Evolutionary conservation across 2,888 invertebrate genomes (phyloP).

Genomic region (Adineta ricciae): DNA sequence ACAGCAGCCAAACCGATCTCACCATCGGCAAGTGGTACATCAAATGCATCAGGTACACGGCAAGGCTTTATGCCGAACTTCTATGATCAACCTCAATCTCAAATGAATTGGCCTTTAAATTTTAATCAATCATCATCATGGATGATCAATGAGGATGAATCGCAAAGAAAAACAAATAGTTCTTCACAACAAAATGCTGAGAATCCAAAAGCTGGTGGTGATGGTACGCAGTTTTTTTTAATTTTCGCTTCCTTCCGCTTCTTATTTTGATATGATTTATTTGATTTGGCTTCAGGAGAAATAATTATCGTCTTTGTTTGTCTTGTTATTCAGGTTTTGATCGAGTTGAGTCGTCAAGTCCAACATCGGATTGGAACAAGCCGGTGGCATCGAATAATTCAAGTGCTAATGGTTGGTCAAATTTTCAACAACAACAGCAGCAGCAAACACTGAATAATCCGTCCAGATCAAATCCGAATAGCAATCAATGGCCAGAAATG

Average conservation of each 20-base stretch:
- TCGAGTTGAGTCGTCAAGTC: background rate
- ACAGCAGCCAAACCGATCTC: background rate
- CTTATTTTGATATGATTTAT: background rate
- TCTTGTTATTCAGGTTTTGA: background rate
- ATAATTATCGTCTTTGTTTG: background rate
- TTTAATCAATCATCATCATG: background rate
- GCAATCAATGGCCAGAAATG: conserved; percentile 18
- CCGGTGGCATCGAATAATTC: background rate
- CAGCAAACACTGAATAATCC: background rate
- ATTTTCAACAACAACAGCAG: background rate
- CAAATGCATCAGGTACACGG: background rate
- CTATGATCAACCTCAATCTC: conserved; percentile 14
- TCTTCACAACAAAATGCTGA: background rate
- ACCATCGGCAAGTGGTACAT: background rate
- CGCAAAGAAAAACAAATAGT: background rate
- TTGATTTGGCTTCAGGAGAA: background rate
- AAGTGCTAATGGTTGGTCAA: conserved; percentile 4
- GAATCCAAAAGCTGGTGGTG: background rate
- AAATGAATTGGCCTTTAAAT: conserved; percentile 16
- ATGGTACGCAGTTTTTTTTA: background rate
- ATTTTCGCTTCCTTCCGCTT: background rate
- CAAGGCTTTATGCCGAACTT: background rate
- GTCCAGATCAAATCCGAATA: conserved; percentile 9
- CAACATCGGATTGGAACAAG: background rate
- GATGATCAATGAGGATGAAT: background rate